These are phyloP conservation scores for Pachypsylla venusta DNA, from an alignment of 1,140 invertebrate genomes.

Conservation along the genomic window DNA sequence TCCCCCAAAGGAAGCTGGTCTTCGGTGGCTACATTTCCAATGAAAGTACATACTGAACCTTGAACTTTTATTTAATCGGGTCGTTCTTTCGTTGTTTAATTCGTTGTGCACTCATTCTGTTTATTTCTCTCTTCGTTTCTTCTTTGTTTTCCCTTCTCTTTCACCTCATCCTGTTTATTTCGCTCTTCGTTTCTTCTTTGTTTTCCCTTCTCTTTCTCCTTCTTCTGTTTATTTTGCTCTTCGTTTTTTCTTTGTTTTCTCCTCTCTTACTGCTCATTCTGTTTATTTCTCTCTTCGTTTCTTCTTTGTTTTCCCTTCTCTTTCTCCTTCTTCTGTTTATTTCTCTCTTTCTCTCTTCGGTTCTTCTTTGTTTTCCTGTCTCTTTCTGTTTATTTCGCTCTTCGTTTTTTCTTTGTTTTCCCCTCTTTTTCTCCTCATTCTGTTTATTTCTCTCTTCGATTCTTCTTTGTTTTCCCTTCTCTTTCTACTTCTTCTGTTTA, in stretches of 20 bases:
- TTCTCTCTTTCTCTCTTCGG: neutral
- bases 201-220: neutral
- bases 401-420: neutral
- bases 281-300: neutral
- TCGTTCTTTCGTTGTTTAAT: no score
- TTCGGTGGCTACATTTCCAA: no score
- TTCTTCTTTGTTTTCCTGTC: no score
- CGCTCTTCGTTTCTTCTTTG: neutral
- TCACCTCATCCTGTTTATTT: neutral
- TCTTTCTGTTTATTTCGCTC: neutral
- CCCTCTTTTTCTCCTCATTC: neutral
- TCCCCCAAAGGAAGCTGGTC: no score
- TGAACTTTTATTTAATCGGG: no score
- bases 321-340: neutral
- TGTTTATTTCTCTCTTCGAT: neutral
- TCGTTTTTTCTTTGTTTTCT: neutral
- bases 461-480: neutral
- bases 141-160: neutral
- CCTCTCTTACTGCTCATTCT: neutral
- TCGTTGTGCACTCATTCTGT: no score
- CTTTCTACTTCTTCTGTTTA: no score
- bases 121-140: neutral
- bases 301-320: neutral
- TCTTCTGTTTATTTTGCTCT: neutral
- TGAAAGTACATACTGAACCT: no score